A percentile compares a stretch with the other conserved stretches of the same genome.
These are phyloP conservation scores for Raja brachyura DNA, from an alignment of 2,113 vertebrate species.

Conservation along the genomic window DNA sequence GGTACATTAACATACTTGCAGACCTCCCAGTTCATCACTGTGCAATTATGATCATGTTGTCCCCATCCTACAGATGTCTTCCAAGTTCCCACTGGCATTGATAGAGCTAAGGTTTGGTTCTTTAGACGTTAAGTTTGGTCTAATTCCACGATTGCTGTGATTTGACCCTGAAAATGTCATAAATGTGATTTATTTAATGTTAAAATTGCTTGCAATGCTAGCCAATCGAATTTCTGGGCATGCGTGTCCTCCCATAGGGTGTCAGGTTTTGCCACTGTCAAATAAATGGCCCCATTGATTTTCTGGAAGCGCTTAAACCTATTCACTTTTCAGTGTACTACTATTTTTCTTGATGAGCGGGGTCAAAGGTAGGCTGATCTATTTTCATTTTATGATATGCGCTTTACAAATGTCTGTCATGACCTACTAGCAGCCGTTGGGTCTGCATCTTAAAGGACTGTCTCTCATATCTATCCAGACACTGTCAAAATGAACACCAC, in stretches of 20 bases:
- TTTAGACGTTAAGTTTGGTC: too few species aligned
- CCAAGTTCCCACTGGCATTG: too few species aligned
- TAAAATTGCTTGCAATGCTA: too few species aligned
- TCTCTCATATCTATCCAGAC: constrained; percentile 12
- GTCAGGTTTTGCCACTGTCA: background rate
- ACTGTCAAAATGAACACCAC: constrained; percentile 36
- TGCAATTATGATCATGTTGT: too few species aligned
- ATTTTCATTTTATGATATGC: constrained; percentile 15
- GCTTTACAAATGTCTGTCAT: constrained; percentile 22
- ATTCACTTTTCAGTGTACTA: background rate
- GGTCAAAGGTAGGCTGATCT: background rate
- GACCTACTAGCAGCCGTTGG: background rate
- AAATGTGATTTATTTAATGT: too few species aligned
- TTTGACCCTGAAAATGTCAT: too few species aligned
- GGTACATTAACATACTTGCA: too few species aligned
- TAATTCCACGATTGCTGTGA: too few species aligned
- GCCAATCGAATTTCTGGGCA: too few species aligned
- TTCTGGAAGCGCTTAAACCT: background rate
- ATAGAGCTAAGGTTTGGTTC: too few species aligned
- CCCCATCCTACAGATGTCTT: too few species aligned
- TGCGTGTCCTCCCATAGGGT: background rate
- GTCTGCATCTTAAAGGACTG: constrained; percentile 27
- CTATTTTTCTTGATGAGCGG: constrained; percentile 16
- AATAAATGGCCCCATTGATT: background rate
- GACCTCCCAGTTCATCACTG: too few species aligned